Evolutionary conservation across 2,797 vertebrate species (phyloP), one percentile per base, ranked within the genome.

Genomic region (Clarias pachynema): DNA sequence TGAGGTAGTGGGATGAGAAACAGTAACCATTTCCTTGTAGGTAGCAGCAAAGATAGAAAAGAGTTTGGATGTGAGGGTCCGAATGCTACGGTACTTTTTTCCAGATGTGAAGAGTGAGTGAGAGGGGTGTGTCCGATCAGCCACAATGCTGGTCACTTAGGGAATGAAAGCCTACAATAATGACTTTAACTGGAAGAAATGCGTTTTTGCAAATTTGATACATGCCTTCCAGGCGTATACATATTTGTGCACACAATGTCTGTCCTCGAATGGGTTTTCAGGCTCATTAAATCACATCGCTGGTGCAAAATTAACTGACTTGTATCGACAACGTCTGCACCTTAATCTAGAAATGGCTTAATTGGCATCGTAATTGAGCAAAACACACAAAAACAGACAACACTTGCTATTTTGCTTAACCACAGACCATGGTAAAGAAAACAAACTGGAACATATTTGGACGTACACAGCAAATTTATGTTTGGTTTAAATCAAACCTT

Each of bases 291-390:
- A 37, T 62, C 12, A 6, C 57, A 62, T 40, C n/a, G 10, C 29
- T 79, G 14, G 18, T 79, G 75, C 75, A 62, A 15, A 62, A 79
- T 79, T 1, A 79, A 79, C 57, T 7, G 57, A 79, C 16, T 57
- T 59, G 18, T 12, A 77, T 77, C 7, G 53, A 77, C 26, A 4
- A 57, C 2, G 7, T 0, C 29, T 8, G 22, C 53, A 59, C 57
- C 75, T 60, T 37, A n/a, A 53, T 4, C 57, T 40, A 40, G 56
- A 60, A 60, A 40, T 1, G 49, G 26, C 6, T 5, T 3, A 34
- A 20, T 3, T 29, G 26, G 53, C 26, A 57, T 77, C 26, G 20
- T 77, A 57, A 20, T 53, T 31, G 31, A 77, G 53, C 74, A 31
- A 57, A 77, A 29, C 26, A 20, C 49, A 56, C 26, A 1, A 56